These are phyloP conservation scores for Petrocephalus sullivani DNA, from an alignment of 2,797 vertebrate genomes.

Conservation along the genomic window DNA sequence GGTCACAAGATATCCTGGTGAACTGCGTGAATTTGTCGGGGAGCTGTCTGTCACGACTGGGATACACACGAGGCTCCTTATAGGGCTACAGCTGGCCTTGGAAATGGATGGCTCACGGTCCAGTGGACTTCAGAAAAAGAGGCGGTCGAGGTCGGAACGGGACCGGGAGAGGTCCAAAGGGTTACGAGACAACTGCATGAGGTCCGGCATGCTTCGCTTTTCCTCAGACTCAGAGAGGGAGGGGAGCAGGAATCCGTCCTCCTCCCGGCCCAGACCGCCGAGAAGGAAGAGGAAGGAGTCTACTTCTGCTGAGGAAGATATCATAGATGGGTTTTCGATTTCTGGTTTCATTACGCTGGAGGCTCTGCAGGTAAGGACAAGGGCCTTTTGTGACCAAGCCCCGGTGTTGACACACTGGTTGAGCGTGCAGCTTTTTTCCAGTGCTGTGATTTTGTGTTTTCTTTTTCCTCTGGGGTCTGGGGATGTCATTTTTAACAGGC, in stretches of 20 bases:
- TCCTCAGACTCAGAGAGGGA: slow-evolving; percentile 84
- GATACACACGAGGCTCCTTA: slow-evolving; percentile 21
- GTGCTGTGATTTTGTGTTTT: background rate
- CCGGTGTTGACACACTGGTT: background rate
- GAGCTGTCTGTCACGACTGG: slow-evolving; percentile 56
- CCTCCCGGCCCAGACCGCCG: slow-evolving; percentile 80
- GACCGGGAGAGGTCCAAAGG: slow-evolving; percentile 73
- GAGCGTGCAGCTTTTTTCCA: background rate
- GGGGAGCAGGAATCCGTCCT: slow-evolving; percentile 70
- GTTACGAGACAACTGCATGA: slow-evolving; percentile 57
- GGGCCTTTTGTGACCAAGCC: background rate
- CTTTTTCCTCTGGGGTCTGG: background rate
- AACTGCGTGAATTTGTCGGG: slow-evolving; percentile 56
- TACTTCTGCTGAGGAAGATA: slow-evolving; percentile 88
- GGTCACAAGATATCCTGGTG: slow-evolving; percentile 65
- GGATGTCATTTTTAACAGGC: background rate
- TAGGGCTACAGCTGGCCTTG: slow-evolving; percentile 39
- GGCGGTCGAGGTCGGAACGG: slow-evolving; percentile 83
- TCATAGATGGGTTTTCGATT: slow-evolving; percentile 94
- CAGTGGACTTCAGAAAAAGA: slow-evolving; percentile 80
- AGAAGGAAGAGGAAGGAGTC: slow-evolving; percentile 85
- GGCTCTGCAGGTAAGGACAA: slow-evolving; percentile 82
- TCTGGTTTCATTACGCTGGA: slow-evolving; percentile 85
- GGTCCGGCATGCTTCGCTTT: slow-evolving; percentile 59
- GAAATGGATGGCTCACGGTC: slow-evolving; percentile 86